Evolutionary conservation across 2,113 vertebrate genomes (phyloP), one percentile per base, ranked within the genome.

Genomic region (Rhinolophus sinicus): DNA sequence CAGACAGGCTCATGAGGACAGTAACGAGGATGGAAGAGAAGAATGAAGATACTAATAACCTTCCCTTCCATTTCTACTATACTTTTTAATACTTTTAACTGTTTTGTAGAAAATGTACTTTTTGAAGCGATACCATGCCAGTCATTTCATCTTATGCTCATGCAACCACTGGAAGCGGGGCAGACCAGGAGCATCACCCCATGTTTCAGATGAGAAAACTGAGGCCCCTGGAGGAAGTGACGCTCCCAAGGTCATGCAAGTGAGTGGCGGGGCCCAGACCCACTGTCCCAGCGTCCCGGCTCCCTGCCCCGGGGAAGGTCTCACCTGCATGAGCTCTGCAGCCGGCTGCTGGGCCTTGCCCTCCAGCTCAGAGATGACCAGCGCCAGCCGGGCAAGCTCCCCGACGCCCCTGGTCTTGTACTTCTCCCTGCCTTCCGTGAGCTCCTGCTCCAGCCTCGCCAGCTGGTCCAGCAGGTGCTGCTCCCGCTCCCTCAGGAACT

Each of bases 241-340:
- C 16, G 76, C 88, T 58, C 52, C 16, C 50, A 12, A 52, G 64
- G 58, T 22, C 69, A 62, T 6, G 0, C 22, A 38, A 13, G 22
- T 15, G 54, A 52, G n/a, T 0, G 21, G 69, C 24, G 21, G 35
- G 50, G 14, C 11, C 2, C 3, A 8, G 16, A 12, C 35, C 9
- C 8, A 2, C 35, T 0, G 1, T 28, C 78, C 38, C 3, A 21
- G 33, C 26, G 47, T 40, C 87, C 60, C 0, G 4, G 54, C 18
- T 72, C n/a, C 50, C 35, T 6, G 40, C 26, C 44, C 44, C 2
- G 0, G 9, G 2, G 1, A 1, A 13, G 4, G 44, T 18, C 18
- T 98, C 96, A 98, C 98, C 98, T 4, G 82, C 26, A 98, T 96
- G 82, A 98, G 97, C 12, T 98, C 94, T 0, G 72, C 19, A 0